Base-by-base conservation (phyloP, 2,888 invertebrate genomes). In the Drosophila austrosaltans region DNA sequence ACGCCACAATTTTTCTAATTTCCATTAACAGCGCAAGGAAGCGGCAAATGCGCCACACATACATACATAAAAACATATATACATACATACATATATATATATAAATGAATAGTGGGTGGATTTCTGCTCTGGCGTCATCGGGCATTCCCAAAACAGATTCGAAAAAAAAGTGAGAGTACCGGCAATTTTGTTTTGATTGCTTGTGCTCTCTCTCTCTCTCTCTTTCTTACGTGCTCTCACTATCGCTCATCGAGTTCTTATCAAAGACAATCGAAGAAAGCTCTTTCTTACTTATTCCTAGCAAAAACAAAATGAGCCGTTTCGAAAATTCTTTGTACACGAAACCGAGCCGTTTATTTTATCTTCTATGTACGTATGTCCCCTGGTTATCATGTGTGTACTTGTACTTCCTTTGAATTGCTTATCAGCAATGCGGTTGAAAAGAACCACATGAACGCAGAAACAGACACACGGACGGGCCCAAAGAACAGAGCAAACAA, bases 11-110 rank as follows among this genome's bases (percentile, higher is more conserved):
- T 69, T 83, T 71, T 86, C 79, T 74, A 79, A 79, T 77, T 74
- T 76, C 63, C 69, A 75, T 73, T 75, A 68, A 44, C 54, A 78
- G 61, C 57, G 82, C 82, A 82, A 84, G 84, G 84, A 84, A 76
- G 71, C 59, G 39, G 28, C 62, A 32, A 63, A 63, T 28, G 63
- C 8, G 22, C 2, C 44, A 53, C 22, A 65, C 56, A 58, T 53
- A 48, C 65, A 36, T 28, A 68, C 58, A 63, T 28, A 70, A 60
- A 30, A 40, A 42, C 22, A 39, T 12, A n/a, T 54, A 20, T 32
- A 32, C 6, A 5, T 32, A 32, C 5, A 5, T 32, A 6, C 1
- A 6, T 32, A 32, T 28, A 1, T 28, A 30, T 30, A 30, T 30
- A 30, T 30, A 3, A 30, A 30, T 30, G 6, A 2, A 28, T 7